phyloP scores from a whole-genome alignment of 1,140 invertebrate genomes.

The Drosophila azteca region DNA sequence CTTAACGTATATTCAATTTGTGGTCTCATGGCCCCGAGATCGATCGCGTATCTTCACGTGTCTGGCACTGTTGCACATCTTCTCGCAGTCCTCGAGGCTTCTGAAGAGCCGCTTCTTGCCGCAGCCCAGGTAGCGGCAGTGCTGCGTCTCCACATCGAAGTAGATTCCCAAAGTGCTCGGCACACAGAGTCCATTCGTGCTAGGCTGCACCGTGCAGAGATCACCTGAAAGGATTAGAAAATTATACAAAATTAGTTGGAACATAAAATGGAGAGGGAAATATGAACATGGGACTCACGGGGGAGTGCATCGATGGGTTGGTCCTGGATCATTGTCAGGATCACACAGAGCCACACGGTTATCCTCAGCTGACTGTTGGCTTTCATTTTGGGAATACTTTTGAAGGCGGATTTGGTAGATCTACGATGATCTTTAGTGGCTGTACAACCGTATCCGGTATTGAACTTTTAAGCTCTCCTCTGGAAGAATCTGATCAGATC shows the following conservation, averaged over 20 bases:
- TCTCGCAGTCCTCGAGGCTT: slow-evolving; percentile 70
- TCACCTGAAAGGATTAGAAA: slow-evolving; percentile 48
- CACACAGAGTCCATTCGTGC: slow-evolving; percentile 57
- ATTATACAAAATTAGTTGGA: background rate
- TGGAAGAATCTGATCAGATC: background rate
- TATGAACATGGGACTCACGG: slow-evolving; percentile 46
- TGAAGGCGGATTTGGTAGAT: background rate
- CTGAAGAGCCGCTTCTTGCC: slow-evolving; percentile 62
- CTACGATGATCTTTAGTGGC: background rate
- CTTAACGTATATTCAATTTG: slow-evolving; percentile 53
- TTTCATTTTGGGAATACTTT: slow-evolving; percentile 46
- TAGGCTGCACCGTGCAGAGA: slow-evolving; percentile 64
- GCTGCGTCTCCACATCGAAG: slow-evolving; percentile 69
- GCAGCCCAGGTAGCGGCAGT: slow-evolving; percentile 70
- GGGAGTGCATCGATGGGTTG: slow-evolving; percentile 28
- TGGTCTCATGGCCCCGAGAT: slow-evolving; percentile 63
- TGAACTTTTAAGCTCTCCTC: background rate
- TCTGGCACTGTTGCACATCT: slow-evolving; percentile 73
- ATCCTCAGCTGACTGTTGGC: slow-evolving; percentile 10
- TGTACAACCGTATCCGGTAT: background rate
- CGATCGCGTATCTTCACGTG: slow-evolving; percentile 57
- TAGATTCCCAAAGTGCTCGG: slow-evolving; percentile 71
- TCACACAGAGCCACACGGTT: slow-evolving; percentile 33
- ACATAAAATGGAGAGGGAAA: background rate
- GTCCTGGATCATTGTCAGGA: slow-evolving; percentile 41